phyloP scores from a whole-genome alignment of 2,113 vertebrate species.

The Serinus canaria region DNA sequence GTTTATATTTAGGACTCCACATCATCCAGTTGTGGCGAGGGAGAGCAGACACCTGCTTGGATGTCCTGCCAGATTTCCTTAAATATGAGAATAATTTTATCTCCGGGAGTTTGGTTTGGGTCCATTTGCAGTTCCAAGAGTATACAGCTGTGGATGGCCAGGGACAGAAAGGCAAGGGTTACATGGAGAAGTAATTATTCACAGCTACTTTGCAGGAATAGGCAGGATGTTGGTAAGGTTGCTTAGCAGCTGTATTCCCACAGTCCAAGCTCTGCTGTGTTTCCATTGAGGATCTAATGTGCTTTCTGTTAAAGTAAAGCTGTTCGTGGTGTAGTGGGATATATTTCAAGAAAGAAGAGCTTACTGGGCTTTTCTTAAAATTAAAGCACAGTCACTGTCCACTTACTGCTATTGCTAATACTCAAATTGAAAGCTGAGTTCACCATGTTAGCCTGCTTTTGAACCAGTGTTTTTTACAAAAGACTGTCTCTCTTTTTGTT shows the following conservation, averaged over 20 bases:
- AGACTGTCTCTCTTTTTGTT: background rate
- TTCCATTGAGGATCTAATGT: background rate
- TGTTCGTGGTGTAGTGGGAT: background rate
- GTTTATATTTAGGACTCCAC: background rate
- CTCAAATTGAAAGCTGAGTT: background rate
- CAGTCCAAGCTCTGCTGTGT: background rate
- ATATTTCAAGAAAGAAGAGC: background rate
- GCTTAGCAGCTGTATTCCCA: slow-evolving; percentile 41
- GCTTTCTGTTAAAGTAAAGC: background rate
- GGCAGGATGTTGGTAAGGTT: slow-evolving; percentile 22
- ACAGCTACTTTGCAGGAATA: background rate
- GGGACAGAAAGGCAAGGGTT: slow-evolving; percentile 3
- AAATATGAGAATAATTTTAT: background rate
- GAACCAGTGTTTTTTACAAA: background rate
- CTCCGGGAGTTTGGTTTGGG: background rate
- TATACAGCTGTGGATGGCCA: slow-evolving; percentile 9
- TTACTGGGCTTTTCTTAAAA: background rate
- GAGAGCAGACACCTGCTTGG: slow-evolving; percentile 16
- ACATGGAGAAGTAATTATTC: background rate
- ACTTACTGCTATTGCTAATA: background rate
- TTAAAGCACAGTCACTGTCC: background rate
- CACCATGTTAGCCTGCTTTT: background rate
- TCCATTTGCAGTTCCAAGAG: background rate
- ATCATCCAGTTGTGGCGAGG: background rate
- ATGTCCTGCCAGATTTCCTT: slow-evolving; percentile 31